Evolutionary conservation across 2,797 vertebrate genomes (phyloP), one percentile per base, ranked within the genome.

Genomic region (Sebastes iracundus): DNA sequence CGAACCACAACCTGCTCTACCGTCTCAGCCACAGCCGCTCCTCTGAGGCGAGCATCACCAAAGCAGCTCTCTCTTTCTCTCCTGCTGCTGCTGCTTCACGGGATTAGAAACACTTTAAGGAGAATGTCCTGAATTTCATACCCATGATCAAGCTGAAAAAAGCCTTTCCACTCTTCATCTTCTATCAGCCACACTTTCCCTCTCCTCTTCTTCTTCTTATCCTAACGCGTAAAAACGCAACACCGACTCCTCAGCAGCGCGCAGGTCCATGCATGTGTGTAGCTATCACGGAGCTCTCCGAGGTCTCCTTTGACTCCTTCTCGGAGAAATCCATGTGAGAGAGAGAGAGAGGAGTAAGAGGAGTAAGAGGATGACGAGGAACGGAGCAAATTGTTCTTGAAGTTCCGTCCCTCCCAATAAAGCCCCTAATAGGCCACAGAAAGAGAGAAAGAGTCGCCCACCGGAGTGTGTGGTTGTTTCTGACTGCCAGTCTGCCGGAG

Each of bases 401-500:
- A 92, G 84, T 91, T 90, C 87, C 82, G 90, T 89, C 92, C 88
- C 91, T 90, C 93, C 88, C 89, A 73, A 32, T 79, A 30, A 84
- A 80, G 59, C 52, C 49, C 78, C 74, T 72, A 77, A 90, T 83
- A 85, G 89, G 89, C 79, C 83, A 87, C 72, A 61, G 68, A 27
- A 72, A 87, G 85, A 72, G 92, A 61, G 68, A 27, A 72, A 87
- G 85, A 72, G 92, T 93, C 85, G 87, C 89, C 88, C 90, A 86
- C 85, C 63, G 32, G 63, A 9, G 88, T 63, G 91, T 85, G 94
- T 92, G 95, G 88, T 95, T 95, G 96, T 88, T 92, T 73, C 78
- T 58, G 62, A 5, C 86, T 93, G 96, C 94, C 96, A 92, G 93
- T 96, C 96, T 94, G 66, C 55, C 52, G 73, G 75, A 79, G 80